phyloP scores from a whole-genome alignment of 2,113 vertebrate species.

The Odocoileus virginianus region DNA sequence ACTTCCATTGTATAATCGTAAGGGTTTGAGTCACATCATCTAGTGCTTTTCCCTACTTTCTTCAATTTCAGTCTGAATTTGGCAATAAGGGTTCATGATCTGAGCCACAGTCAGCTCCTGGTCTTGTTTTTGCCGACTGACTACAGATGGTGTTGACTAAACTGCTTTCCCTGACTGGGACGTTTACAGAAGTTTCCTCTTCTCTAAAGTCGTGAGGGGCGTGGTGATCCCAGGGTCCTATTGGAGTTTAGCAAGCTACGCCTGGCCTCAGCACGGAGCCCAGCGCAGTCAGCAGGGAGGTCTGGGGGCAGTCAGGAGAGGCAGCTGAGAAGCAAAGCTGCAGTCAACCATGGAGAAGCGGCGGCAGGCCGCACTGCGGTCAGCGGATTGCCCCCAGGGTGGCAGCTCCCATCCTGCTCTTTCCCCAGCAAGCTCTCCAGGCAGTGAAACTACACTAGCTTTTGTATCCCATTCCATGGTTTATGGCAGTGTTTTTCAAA shows the following conservation, averaged over 20 bases:
- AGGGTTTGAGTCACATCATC: background rate
- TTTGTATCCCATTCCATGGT: background rate
- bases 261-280: background rate
- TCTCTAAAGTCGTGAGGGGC: background rate
- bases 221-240: background rate
- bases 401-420: background rate
- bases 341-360: background rate
- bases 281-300: background rate
- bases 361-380: accelerated
- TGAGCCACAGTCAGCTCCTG: background rate
- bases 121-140: background rate
- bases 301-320: background rate
- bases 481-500: background rate
- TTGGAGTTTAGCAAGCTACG: background rate
- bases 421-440: background rate
- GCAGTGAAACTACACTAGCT: background rate
- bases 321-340: background rate
- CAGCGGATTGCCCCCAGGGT: background rate
- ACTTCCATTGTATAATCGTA: background rate
- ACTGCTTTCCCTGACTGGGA: background rate
- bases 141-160: background rate
- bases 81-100: background rate
- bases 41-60: background rate
- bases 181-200: background rate
- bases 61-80: background rate